Base-by-base conservation (phyloP, 2,888 invertebrate species). In the Cyclophora albipunctata region DNA sequence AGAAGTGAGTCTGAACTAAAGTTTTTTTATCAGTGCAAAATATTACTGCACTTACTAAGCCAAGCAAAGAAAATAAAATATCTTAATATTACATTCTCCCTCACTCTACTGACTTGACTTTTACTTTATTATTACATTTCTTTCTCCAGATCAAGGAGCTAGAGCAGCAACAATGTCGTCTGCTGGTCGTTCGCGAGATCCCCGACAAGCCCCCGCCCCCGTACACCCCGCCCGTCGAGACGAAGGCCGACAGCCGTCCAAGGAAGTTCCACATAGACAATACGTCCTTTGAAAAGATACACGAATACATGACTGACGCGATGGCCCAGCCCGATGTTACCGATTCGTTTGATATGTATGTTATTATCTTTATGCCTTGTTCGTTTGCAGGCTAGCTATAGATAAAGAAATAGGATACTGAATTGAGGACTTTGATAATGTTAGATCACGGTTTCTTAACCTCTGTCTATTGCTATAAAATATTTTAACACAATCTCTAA, bases 171-270 rank as follows among this genome's bases (percentile, higher is more conserved):
- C 85, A 87, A 59, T 75, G 75, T 54, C 75, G 78, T 34, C 50
- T 84, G 56, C 60, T 86, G n/a, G 81, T 79, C 2, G 82, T 87
- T 0, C 76, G 88, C 2, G 86, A 86, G 64, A 87, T 88, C 50
- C 88, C 88, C 0, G 88, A 88, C 63, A 88, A 88, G 54, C 88
- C 88, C 0, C 88, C 88, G 7, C 88, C 88, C 0, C 88, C 88
- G 0, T 88, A 88, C 67, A 86, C 82, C 0, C 86, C 85, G 7
- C 87, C 86, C 0, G 62, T 65, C 3, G 83, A 79, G 3, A 48
- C 63, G 0, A 65, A 72, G 4, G 37, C 52, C 3, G 61, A 71
- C 0, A 77, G 69, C 52, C 63, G 63, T 0, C 70, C 74, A 1
- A 69, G 72, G 1, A 67, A 67, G 55, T 85, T 80, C 60, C 50